These are phyloP conservation scores for Paramormyrops hopkinsi DNA, from an alignment of 2,797 vertebrate genomes.

Conservation along the genomic window DNA sequence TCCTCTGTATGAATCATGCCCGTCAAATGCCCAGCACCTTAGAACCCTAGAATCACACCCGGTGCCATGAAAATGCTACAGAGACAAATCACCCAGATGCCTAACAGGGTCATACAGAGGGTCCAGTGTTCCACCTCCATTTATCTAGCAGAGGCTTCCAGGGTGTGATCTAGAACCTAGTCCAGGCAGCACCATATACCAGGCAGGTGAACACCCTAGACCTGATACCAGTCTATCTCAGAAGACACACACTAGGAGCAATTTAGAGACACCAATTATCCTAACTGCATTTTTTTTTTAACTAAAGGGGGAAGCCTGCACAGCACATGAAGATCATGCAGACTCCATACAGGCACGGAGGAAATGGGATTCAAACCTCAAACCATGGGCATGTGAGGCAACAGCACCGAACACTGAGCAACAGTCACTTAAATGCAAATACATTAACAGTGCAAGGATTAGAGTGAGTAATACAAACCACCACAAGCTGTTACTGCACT, in stretches of 20 bases:
- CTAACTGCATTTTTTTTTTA: background rate
- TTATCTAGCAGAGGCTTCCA: background rate
- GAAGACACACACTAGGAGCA: background rate
- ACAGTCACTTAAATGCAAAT: background rate
- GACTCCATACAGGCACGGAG: background rate
- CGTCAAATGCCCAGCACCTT: background rate
- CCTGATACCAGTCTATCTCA: background rate
- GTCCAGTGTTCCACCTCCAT: background rate
- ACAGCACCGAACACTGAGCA: background rate
- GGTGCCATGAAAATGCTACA: background rate
- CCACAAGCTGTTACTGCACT: background rate
- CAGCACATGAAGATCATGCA: background rate
- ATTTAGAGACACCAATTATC: background rate
- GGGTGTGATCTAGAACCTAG: background rate
- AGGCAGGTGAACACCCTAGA: background rate
- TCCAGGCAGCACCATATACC: background rate
- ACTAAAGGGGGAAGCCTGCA: background rate
- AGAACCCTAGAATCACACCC: background rate
- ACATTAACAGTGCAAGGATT: background rate
- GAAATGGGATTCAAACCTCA: background rate
- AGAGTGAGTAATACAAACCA: background rate
- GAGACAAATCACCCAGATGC: background rate
- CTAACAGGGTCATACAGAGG: background rate
- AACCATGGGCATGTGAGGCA: background rate
- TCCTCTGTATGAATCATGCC: background rate